Conservation (phyloP, 2,888 invertebrate species). For the Bellardia bayeri region DNA sequence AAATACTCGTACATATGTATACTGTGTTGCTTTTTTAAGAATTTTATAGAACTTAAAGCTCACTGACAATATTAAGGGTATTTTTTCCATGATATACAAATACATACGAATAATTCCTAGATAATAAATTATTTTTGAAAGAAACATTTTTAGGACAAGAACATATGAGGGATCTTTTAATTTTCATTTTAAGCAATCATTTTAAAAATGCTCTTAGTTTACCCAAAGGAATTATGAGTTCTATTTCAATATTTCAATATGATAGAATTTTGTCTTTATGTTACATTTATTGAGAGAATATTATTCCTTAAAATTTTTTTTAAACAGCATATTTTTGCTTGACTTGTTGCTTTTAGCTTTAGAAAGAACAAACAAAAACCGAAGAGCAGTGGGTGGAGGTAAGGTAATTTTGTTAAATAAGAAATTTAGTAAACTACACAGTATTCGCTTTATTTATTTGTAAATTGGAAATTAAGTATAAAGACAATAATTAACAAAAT, state of each 20-base stretch:
- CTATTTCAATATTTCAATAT: no score
- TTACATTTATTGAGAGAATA: no score
- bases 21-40: neutral
- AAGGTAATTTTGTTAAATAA: neutral
- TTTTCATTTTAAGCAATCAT: neutral
- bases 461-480: constrained; percentile 2
- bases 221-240: neutral
- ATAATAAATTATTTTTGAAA: constrained; percentile 5
- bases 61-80: neutral
- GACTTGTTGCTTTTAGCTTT: constrained; percentile 1
- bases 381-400: neutral
- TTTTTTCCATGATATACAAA: neutral
- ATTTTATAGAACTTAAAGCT: neutral
- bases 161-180: neutral
- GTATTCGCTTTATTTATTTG: neutral
- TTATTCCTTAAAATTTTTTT: neutral
- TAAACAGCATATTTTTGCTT: neutral
- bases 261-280: no score
- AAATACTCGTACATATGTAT: no score
- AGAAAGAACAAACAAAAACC: neutral
- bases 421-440: neutral
- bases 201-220: neutral
- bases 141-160: no score
- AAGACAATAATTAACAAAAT: constrained; percentile 39
- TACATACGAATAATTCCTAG: neutral